A percentile compares a stretch with the other conserved stretches of the same genome.
Evolutionary conservation across 2,888 invertebrate genomes (phyloP).

Genomic region (Drosophila bunnanda): DNA sequence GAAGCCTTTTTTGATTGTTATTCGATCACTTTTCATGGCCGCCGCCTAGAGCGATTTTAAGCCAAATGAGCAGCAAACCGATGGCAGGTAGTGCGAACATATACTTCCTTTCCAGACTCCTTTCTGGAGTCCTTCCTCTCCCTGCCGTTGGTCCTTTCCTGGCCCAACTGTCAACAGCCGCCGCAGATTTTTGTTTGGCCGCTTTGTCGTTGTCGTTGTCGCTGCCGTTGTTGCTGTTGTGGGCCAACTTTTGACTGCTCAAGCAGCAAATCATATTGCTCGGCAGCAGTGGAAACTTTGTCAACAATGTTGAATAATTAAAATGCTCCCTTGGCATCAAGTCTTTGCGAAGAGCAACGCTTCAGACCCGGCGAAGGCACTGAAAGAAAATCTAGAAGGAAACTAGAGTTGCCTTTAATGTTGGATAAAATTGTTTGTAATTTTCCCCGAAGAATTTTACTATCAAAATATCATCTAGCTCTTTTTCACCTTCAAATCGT

Average conservation of each 20-base stretch:
- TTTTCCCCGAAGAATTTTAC: no score
- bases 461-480: not conserved
- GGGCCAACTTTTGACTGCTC: conserved; percentile 70
- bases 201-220: conserved; percentile 6
- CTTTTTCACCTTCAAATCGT: not conserved
- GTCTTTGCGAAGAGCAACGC: conserved; percentile 64
- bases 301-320: conserved; percentile 83
- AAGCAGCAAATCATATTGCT: conserved; percentile 78
- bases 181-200: conserved; percentile 51
- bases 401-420: no score
- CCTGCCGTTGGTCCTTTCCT: not conserved
- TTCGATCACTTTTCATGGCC: conserved; percentile 11
- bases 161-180: conserved; percentile 15
- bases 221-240: conserved; percentile 1
- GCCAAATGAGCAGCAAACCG: conserved; percentile 37
- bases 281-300: conserved; percentile 74
- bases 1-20: not conserved
- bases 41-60: conserved; percentile 16
- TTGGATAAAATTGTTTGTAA: no score
- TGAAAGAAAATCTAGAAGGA: not conserved
- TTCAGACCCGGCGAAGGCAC: conserved; percentile 22
- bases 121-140: not conserved
- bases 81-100: conserved; percentile 3
- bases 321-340: conserved; percentile 80
- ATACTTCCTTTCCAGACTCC: not conserved